Evolutionary conservation across 1,140 invertebrate species (phyloP), one percentile per base, ranked within the genome.

Genomic region (Plodia interpunctella): DNA sequence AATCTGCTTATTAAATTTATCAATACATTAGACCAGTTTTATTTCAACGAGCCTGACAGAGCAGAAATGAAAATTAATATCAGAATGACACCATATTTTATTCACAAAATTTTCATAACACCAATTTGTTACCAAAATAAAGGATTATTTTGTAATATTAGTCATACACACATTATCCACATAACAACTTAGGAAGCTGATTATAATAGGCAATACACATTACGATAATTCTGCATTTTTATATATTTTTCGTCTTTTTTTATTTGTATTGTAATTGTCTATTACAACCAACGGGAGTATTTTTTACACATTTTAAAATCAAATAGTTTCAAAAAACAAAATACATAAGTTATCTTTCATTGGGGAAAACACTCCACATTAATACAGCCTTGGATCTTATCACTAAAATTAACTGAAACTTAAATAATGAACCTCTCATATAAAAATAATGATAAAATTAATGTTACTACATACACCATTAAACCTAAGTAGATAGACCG

Each of bases 51-150:
- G n/a, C n/a, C n/a, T n/a, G 6, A 11, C 30, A 10, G 30, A 1
- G 21, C 21, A 25, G 21, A 32, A 32, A 32, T 6, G 4, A 32
- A 61, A 75, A 70, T 18, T 25, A 9, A 19, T 44, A 64, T 79
- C 76, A 81, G 80, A 88, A 87, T 87, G 81, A 87, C 83, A 88
- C 81, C 79, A 83, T 83, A 86, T 82, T 88, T 88, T 87, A 88
- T 88, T 88, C 84, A 88, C 86, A 87, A 80, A 80, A 74, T 82
- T 85, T 82, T 85, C 75, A 86, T 87, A 88, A 88, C 83, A 87
- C 83, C 86, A 87, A 87, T 84, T 81, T 82, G 78, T 87, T 87
- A 88, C 81, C 84, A 88, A 88, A 87, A 88, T 88, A 88, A 88
- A 86, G 75, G 78, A 86, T 86, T 86, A 80, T 86, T 83, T 78